Conservation (phyloP, 2,797 vertebrate species). For the Urophycis tenuis region DNA sequence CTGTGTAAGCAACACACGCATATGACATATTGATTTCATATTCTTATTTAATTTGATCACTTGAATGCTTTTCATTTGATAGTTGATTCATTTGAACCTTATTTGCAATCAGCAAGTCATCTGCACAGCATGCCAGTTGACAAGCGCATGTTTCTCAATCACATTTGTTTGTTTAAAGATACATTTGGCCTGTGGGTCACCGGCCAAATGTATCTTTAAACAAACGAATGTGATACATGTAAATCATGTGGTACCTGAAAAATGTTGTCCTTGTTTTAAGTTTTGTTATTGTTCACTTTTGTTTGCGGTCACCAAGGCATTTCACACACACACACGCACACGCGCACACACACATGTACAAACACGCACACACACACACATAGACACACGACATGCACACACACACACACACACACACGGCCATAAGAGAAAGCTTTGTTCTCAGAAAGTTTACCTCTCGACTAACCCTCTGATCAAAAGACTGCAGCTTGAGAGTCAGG, state of each 20-base stretch:
- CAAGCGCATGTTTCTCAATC: too few relatives aligned
- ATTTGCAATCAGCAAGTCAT: too few relatives aligned
- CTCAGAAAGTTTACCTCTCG: slow-evolving; percentile 26
- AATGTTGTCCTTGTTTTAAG: not conserved
- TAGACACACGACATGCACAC: slow-evolving; percentile 6
- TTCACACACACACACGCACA: slow-evolving; percentile 6
- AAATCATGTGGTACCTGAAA: not conserved
- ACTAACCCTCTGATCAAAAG: slow-evolving; percentile 49
- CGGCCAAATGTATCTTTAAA: not conserved
- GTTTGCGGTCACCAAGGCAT: not conserved
- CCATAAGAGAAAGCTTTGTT: slow-evolving; percentile 48
- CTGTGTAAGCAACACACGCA: not conserved
- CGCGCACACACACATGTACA: slow-evolving; percentile 10
- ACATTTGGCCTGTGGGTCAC: too few relatives aligned
- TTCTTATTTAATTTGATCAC: not conserved
- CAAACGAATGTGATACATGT: too few relatives aligned
- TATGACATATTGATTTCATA: too few relatives aligned
- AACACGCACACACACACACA: slow-evolving; percentile 11
- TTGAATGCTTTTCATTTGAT: not conserved
- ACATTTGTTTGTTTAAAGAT: too few relatives aligned
- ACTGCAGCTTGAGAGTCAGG: slow-evolving; percentile 39
- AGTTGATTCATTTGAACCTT: not conserved
- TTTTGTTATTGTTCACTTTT: not conserved
- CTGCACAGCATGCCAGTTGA: too few relatives aligned
- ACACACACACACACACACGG: slow-evolving; percentile 13